Evolutionary conservation across 2,113 vertebrate species (phyloP).

Genomic region (Pteruthius melanotis): DNA sequence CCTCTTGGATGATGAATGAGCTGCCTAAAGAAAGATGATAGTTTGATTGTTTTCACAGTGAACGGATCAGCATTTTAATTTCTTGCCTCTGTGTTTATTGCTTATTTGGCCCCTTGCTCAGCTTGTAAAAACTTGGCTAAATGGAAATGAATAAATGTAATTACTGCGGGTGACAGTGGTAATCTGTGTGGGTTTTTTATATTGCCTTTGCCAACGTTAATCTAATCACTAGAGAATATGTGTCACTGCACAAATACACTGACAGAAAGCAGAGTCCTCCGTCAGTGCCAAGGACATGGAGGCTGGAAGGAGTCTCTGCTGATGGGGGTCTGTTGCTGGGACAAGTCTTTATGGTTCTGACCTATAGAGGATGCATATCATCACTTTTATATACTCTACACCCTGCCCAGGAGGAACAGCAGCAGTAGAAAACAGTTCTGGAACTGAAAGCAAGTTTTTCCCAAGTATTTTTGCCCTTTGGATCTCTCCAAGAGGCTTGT

Average conservation of each 20-base stretch:
- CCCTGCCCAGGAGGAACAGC: neutral
- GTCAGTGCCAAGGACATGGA: conserved; percentile 56
- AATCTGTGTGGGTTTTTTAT: conserved; percentile 86
- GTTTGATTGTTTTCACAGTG: conserved; percentile 89
- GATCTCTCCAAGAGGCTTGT: neutral
- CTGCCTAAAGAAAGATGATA: conserved; percentile 86
- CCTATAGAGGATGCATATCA: neutral
- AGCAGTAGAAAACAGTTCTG: neutral
- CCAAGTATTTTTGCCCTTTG: neutral
- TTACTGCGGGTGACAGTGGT: conserved; percentile 87
- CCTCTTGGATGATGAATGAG: conserved; percentile 83
- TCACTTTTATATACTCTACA: neutral
- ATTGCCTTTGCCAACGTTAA: conserved; percentile 85
- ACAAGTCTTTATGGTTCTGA: neutral
- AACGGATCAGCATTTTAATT: conserved; percentile 91
- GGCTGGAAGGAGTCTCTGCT: conserved; percentile 13
- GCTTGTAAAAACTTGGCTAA: conserved; percentile 88
- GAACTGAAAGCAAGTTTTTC: neutral
- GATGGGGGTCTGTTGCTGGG: neutral
- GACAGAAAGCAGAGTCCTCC: conserved; percentile 79
- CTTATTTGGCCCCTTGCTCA: conserved; percentile 85
- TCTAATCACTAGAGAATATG: conserved; percentile 83
- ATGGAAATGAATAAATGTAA: conserved; percentile 93
- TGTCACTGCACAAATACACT: conserved; percentile 78
- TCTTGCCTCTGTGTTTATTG: conserved; percentile 88